Percentiles rank a stretch among this genome's conserved stretches.
Conservation (phyloP, 2,888 invertebrate species). For the Melanostoma scalare region DNA sequence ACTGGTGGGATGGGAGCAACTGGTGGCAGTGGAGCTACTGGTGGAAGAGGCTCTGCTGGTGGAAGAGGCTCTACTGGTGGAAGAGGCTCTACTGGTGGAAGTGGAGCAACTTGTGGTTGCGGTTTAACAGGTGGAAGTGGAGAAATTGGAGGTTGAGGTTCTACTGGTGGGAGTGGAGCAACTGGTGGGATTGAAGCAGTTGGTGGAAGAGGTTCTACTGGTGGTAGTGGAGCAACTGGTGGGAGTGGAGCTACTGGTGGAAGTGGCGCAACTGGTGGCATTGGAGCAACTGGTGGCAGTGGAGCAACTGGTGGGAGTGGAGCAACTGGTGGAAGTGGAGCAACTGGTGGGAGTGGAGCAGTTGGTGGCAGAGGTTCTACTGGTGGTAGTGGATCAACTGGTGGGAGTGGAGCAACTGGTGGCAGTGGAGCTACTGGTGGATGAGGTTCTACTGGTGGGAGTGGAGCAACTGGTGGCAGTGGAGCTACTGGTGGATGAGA, state of each 20-base stretch:
- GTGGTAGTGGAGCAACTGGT: no score
- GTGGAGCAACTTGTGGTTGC: constrained; percentile 1
- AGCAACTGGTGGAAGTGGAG: constrained; percentile 13
- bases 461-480: background rate
- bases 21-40: background rate
- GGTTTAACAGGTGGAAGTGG: constrained; percentile 10
- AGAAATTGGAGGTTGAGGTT: constrained; percentile 5
- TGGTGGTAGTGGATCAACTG: no score
- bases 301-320: constrained; percentile 13
- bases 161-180: background rate
- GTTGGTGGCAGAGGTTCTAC: background rate
- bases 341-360: constrained; percentile 21
- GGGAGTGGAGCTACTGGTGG: no score
- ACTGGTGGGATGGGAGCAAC: background rate
- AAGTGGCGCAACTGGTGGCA: constrained; percentile 15
- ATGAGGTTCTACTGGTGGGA: no score
- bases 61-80: background rate
- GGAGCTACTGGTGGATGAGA: background rate
- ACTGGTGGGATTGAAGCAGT: constrained; percentile 6
- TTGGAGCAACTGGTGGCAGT: constrained; percentile 5
- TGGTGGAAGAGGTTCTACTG: background rate
- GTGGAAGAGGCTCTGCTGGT: background rate
- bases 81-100: constrained; percentile 1
- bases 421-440: background rate
- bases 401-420: constrained; percentile 9